A percentile compares a stretch with the other conserved stretches of the same genome.
Conservation (phyloP, 1,140 invertebrate genomes). For the Dendrolimus punctatus region DNA sequence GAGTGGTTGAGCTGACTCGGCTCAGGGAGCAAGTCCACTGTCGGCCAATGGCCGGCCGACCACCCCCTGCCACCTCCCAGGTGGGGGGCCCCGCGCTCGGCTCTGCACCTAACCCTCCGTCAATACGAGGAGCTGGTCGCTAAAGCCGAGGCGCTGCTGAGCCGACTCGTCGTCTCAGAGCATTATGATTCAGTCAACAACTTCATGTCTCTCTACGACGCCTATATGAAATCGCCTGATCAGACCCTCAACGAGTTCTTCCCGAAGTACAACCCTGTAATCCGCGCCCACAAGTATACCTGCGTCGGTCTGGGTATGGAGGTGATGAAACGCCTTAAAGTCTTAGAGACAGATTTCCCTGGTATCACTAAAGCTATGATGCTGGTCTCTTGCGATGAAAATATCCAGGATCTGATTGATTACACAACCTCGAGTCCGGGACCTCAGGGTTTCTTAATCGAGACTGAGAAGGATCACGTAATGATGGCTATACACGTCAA, state of each 20-base stretch:
- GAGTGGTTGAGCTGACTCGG: conserved; percentile 96
- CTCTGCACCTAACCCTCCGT: conserved; percentile 76
- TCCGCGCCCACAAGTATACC: conserved; percentile 85
- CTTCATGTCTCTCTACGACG: conserved; percentile 85
- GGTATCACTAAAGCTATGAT: conserved; percentile 80
- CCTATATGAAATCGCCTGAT: conserved; percentile 72
- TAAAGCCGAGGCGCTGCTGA: conserved; percentile 84
- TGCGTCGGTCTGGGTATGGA: conserved; percentile 91
- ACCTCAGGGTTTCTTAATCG: conserved; percentile 76
- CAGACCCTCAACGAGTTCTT: conserved; percentile 46
- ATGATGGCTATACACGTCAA: conserved; percentile 84
- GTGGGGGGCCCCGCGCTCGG: conserved; percentile 73
- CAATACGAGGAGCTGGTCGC: conserved; percentile 84
- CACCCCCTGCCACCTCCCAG: conserved; percentile 79
- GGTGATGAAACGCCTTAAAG: conserved; percentile 74
- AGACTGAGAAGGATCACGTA: conserved; percentile 91
- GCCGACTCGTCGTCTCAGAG: conserved; percentile 84
- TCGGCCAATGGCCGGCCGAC: conserved; percentile 51
- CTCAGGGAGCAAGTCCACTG: conserved; percentile 69
- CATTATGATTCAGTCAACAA: conserved; percentile 92
- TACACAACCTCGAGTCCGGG: conserved; percentile 76
- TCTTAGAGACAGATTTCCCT: conserved; percentile 56
- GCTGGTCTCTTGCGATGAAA: conserved; percentile 92
- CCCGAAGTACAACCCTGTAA: conserved; percentile 80
- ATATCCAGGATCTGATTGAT: conserved; percentile 77